These are phyloP conservation scores for Tethea ocularis DNA, from an alignment of 2,888 invertebrate genomes.

Conservation along the genomic window DNA sequence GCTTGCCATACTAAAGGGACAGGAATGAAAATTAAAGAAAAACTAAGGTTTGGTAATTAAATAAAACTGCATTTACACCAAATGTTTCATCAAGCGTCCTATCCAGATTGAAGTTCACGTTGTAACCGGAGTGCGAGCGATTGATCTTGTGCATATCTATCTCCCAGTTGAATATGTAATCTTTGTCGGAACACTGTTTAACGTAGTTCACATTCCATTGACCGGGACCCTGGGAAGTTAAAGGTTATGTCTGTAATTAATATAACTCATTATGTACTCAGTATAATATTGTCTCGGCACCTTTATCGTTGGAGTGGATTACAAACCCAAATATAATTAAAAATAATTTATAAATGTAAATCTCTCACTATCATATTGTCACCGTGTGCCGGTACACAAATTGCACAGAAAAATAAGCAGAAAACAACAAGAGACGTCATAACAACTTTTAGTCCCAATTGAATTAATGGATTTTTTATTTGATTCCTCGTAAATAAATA, in stretches of 20 bases:
- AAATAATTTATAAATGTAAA: neutral
- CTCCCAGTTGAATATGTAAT: slow-evolving; percentile 27
- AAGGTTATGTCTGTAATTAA: too few species aligned
- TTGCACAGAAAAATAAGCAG: slow-evolving; percentile 1
- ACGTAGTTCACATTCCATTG: slow-evolving; percentile 33
- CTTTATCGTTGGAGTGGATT: too few species aligned
- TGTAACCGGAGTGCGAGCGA: slow-evolving; percentile 39
- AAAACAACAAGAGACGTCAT: slow-evolving; percentile 9
- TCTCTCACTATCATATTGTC: slow-evolving; percentile 19
- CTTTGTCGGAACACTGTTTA: slow-evolving; percentile 19
- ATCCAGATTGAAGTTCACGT: slow-evolving; percentile 17
- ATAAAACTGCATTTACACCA: slow-evolving; percentile 18
- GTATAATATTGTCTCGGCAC: too few species aligned
- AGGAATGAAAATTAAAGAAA: too few species aligned
- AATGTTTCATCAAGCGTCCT: slow-evolving; percentile 18
- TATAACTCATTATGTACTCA: too few species aligned
- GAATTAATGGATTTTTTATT: slow-evolving; percentile 13
- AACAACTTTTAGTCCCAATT: slow-evolving; percentile 10
- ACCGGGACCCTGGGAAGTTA: slow-evolving; percentile 27
- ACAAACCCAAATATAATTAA: neutral
- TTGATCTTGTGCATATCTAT: slow-evolving; percentile 34
- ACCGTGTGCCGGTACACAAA: neutral
- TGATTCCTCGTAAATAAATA: slow-evolving; percentile 20
- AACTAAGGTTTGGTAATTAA: too few species aligned
- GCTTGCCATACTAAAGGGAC: too few species aligned